Percentiles rank a stretch among this genome's conserved stretches.
These are phyloP conservation scores for Hypotaenidia okinawae DNA, from an alignment of 2,797 vertebrate species.

Conservation along the genomic window DNA sequence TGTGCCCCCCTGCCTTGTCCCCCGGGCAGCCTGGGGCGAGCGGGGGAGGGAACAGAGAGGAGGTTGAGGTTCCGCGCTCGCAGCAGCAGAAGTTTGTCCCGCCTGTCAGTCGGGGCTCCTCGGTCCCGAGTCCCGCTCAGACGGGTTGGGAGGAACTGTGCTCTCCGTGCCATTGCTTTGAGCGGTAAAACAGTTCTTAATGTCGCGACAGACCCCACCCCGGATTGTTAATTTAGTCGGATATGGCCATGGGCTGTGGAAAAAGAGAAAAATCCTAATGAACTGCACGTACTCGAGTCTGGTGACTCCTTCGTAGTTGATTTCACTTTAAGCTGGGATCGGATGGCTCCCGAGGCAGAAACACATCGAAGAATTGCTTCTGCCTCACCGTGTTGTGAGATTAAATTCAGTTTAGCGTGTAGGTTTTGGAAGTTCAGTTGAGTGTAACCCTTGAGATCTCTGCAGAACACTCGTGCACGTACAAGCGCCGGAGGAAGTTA, in stretches of 20 bases:
- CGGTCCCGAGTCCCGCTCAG: neutral
- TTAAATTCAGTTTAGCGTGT: neutral
- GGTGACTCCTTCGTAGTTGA: fast-evolving
- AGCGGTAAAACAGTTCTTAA: fast-evolving
- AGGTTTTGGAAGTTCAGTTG: neutral
- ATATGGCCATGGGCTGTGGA: fast-evolving
- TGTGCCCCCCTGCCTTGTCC: neutral
- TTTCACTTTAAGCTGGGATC: neutral
- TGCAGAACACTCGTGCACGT: fast-evolving
- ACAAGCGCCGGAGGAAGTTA: neutral
- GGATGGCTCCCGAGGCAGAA: neutral
- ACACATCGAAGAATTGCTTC: neutral
- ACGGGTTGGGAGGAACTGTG: neutral
- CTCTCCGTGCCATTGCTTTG: fast-evolving
- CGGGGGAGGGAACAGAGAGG: neutral
- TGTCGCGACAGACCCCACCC: neutral
- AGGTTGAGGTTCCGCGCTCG: neutral
- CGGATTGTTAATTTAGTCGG: fast-evolving
- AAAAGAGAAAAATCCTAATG: fast-evolving
- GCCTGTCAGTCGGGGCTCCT: neutral
- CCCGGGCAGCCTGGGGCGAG: neutral
- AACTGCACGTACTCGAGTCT: fast-evolving
- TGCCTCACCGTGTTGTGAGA: fast-evolving
- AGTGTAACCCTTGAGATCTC: neutral
- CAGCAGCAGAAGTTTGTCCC: neutral